phyloP scores from a whole-genome alignment of 1,140 invertebrate genomes.

The Drosophila sp. region DNA sequence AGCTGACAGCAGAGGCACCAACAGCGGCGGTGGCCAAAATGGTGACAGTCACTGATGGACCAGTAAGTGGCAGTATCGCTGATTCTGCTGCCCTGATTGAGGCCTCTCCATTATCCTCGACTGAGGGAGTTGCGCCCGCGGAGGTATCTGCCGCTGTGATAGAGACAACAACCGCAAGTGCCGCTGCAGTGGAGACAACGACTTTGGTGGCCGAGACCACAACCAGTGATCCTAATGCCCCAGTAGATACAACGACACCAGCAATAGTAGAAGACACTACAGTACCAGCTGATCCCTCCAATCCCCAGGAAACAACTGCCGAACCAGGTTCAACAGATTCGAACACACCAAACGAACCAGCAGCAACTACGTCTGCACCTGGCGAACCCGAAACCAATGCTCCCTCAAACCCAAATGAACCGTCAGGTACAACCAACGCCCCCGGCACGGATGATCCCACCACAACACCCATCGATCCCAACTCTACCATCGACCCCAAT shows the following conservation, averaged over 20 bases:
- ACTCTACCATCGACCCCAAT: conserved; percentile 23
- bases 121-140: conserved; percentile 20
- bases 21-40: conserved; percentile 57
- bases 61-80: conserved; percentile 24
- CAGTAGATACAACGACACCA: conserved; percentile 10
- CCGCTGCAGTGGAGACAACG: conserved; percentile 22
- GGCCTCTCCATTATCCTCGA: conserved; percentile 27
- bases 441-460: conserved; percentile 23
- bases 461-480: conserved; percentile 30
- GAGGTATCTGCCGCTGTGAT: neutral
- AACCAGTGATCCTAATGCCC: conserved; percentile 10
- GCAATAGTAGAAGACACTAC: conserved; percentile 25
- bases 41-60: conserved; percentile 58
- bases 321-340: conserved; percentile 15
- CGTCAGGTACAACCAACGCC: conserved; percentile 15
- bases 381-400: neutral
- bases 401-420: neutral
- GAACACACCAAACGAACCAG: conserved; percentile 9
- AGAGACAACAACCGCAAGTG: neutral
- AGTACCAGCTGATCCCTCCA: neutral
- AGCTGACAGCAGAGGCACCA: conserved; percentile 37
- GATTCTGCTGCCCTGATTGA: conserved; percentile 49
- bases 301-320: conserved; percentile 20
- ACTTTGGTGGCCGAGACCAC: conserved; percentile 26
- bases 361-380: neutral